phyloP scores from a whole-genome alignment of 2,797 vertebrate genomes.

The Eleutherodactylus coqui region DNA sequence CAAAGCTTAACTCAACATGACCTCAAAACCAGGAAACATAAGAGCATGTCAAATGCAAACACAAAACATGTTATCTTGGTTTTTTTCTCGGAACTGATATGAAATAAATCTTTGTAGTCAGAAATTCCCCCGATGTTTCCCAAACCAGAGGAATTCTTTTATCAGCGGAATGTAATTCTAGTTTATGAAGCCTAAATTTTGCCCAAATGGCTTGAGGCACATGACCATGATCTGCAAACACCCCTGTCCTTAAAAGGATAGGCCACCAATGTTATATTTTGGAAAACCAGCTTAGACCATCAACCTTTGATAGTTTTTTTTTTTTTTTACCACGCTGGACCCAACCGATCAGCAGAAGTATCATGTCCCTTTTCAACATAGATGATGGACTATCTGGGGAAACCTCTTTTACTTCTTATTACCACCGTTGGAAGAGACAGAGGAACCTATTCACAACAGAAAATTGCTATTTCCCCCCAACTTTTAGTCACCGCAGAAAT shows the following conservation, averaged over 20 bases:
- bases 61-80: not conserved
- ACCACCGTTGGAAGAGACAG: too few species aligned
- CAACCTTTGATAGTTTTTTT: too few species aligned
- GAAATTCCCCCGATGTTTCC: not conserved
- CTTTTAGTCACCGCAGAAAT: too few species aligned
- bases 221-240: not conserved
- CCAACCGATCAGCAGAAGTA: too few species aligned
- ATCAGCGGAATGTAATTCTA: not conserved
- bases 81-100: constrained; percentile 1
- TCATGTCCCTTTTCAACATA: too few species aligned
- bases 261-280: too few species aligned
- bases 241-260: not conserved
- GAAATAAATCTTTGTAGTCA: not conserved
- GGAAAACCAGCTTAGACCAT: too few species aligned
- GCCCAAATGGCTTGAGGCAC: not conserved
- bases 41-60: constrained; percentile 1
- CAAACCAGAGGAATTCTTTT: not conserved
- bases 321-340: too few species aligned
- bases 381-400: too few species aligned
- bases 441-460: too few species aligned
- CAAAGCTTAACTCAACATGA: not conserved
- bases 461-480: too few species aligned
- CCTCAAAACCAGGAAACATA: constrained; percentile 4
- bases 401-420: too few species aligned
- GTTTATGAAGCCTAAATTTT: not conserved